phyloP scores from a whole-genome alignment of 2,113 vertebrate genomes.

The Petroica traversi region DNA sequence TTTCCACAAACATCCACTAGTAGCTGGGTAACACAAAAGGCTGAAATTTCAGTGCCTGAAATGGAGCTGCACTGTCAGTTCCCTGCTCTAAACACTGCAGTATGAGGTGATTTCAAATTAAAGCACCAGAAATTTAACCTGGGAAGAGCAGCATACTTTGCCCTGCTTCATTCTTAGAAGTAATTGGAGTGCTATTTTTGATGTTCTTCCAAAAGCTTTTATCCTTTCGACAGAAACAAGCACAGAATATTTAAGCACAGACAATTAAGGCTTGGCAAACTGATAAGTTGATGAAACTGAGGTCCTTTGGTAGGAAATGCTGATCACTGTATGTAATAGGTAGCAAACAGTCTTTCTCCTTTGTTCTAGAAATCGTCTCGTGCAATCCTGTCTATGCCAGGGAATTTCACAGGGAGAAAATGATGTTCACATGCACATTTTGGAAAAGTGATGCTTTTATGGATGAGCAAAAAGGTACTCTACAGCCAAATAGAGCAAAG shows the following conservation, averaged over 20 bases:
- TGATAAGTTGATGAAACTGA: not conserved
- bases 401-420: not conserved
- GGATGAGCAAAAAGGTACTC: not conserved
- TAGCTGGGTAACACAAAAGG: not conserved
- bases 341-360: not conserved
- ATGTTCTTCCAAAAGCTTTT: not conserved
- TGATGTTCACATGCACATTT: accelerated
- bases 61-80: not conserved
- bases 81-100: not conserved
- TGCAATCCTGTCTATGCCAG: not conserved
- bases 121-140: not conserved
- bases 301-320: not conserved
- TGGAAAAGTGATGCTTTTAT: not conserved
- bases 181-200: not conserved
- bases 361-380: not conserved
- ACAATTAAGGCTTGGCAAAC: not conserved
- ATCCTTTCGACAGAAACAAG: not conserved
- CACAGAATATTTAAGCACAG: not conserved
- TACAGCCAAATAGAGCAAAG: not conserved
- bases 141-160: not conserved
- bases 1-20: not conserved
- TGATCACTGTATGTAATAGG: not conserved
- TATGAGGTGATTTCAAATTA: not conserved
- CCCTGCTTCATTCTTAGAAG: not conserved
- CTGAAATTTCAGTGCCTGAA: not conserved